Base-by-base conservation (phyloP, 37 sponge, comb jelly and placozoan species). In the Oopsacas minuta region DNA sequence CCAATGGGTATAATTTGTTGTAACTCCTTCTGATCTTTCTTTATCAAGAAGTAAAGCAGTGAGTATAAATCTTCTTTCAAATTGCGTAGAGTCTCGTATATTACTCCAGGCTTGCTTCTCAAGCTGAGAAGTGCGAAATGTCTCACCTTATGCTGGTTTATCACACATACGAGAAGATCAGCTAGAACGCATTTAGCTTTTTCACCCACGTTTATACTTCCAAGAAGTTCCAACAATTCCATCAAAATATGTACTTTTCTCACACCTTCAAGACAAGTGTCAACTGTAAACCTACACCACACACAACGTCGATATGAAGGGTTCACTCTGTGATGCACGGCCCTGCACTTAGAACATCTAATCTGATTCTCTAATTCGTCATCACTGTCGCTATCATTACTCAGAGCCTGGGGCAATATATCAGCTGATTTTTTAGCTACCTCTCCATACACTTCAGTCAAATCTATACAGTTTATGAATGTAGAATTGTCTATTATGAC, bases 111-210 rank as follows among this genome's bases (percentile, higher is more conserved):
- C 22, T 61, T 61, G 30, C 75, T 61, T 34, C 75, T 61, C 30
- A 61, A 34, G 22, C 75, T 61, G 22, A 61, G 75, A 25, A 61
- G 75, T 34, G 75, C 75, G 75, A 61, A 61, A 61, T 61, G 75
- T 61, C 28, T 61, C 75, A 61, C 75, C 75, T 61, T 61, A 61
- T 61, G 75, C 22, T 61, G 75, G 75, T n/a, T 61, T 25, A 61
- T 61, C 75, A 61, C 75, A 61, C 75, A 61, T 3, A 61, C 75
- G 22, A 61, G 28, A 61, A 61, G 75, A 61, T 61, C 75, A 5
- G 75, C 75, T 3, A 61, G 75, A 3, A 61, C 75, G 75, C 75
- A 61, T 12, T 61, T 61, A 7, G 22, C 75, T 12, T 61, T 61
- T 3, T 61, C 75, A 20, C 75, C 30, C 75, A 61, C 28, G 5